phyloP scores from a whole-genome alignment of 2,797 vertebrate species.

The Melanogrammus aeglefinus region DNA sequence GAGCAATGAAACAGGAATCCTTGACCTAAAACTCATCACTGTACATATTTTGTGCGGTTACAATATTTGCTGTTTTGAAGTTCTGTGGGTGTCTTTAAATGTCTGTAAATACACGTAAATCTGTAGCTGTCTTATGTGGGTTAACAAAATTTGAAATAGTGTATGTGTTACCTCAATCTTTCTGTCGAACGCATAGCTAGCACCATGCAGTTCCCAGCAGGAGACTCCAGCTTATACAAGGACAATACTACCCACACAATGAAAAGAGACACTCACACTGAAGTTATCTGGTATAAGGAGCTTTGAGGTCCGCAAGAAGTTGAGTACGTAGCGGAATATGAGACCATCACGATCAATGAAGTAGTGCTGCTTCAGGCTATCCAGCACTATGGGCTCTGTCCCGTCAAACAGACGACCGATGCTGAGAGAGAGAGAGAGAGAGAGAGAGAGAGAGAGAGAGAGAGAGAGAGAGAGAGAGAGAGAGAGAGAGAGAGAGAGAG shows the following conservation, averaged over 20 bases:
- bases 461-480: background rate
- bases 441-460: no score
- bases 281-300: constrained; percentile 96
- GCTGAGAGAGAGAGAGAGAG: constrained; percentile 59
- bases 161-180: background rate
- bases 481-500: no score
- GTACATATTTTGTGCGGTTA: background rate
- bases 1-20: background rate
- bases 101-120: no score
- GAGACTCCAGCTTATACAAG: background rate
- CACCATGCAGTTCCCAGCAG: background rate
- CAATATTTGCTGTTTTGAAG: background rate
- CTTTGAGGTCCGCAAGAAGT: constrained; percentile 94
- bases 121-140: no score
- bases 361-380: constrained; percentile 97
- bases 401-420: constrained; percentile 94
- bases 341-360: constrained; percentile 98
- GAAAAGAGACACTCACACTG: constrained; percentile 80
- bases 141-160: background rate
- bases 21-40: background rate
- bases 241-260: background rate
- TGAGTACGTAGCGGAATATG: constrained; percentile 98
- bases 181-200: background rate
- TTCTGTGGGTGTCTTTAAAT: background rate
- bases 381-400: constrained; percentile 95